Base-by-base conservation (phyloP, 2,113 vertebrate species). In the Dasyurus viverrinus region DNA sequence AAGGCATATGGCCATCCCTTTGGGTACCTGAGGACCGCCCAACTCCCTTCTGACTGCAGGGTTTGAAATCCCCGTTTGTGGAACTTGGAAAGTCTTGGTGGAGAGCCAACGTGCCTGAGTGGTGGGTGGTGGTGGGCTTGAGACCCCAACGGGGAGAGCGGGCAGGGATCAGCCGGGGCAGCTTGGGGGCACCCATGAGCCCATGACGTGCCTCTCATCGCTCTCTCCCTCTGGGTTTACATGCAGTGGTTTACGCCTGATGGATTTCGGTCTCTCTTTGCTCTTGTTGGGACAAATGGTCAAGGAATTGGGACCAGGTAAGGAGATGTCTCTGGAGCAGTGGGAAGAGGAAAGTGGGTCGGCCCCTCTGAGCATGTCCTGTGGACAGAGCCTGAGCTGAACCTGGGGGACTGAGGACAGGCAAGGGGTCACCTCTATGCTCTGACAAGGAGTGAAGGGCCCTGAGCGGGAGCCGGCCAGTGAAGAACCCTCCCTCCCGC, bases 301-400 rank as follows among this genome's bases (percentile, higher is more conserved):
- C 99, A 99, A 98, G 99, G 99, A 95, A 99, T 99, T 47, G 99
- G 99, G 93, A 99, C 99, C 93, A 99, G 99, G 99, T 99, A 97
- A 98, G 93, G 57, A 60, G 50, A 89, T 94, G 90, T 96, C n/a
- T 96, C 92, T 76, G 47, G 93, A 52, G 60, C 90, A 91, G 89
- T 46, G 55, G 89, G 55, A 30, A 53, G 50, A 93, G 76, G 89
- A 96, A 94, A 54, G 42, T 53, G 92, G 93, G 48, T 90, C 12
- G 42, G 55, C n/a, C 89, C 36, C 55, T 89, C 57, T 30, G 92
- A 92, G 14, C 92, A 27, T 91, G 53, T 26, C 46, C 30, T 95
- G 42, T 93, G 55, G 53, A 57, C 30, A 46, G 52, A 92, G 53
- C 16, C 24, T 89, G 89, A 30, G 53, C 84, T 91, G 30, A 54